Evolutionary conservation across 37 sponge, comb jelly and placozoan genomes (phyloP).

Genomic region (Cladorhizidae sp.): DNA sequence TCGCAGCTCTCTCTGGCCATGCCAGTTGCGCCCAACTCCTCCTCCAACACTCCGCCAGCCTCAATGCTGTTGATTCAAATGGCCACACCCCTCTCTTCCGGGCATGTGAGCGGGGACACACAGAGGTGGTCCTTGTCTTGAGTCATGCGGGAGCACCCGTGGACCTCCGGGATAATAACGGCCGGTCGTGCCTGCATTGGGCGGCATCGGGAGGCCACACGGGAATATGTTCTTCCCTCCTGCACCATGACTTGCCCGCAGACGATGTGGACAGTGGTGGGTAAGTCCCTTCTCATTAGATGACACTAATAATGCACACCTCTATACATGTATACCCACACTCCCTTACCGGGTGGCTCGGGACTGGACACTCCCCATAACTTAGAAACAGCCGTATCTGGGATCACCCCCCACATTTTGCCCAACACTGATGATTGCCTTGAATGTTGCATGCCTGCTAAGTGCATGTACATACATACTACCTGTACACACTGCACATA

Average conservation of each 20-base stretch:
- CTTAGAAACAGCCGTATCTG: too few relatives aligned
- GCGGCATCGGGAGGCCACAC: slow-evolving; percentile 90
- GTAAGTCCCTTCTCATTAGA: slow-evolving; percentile 14
- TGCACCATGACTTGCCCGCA: slow-evolving; percentile 54
- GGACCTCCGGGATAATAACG: slow-evolving; percentile 66
- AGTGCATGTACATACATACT: too few relatives aligned
- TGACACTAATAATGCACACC: too few relatives aligned
- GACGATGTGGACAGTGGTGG: slow-evolving; percentile 51
- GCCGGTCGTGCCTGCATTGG: slow-evolving; percentile 83
- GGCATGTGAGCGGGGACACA: slow-evolving; percentile 88
- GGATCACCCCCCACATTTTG: too few relatives aligned
- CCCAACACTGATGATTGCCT: too few relatives aligned
- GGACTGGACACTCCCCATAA: too few relatives aligned
- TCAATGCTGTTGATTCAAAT: slow-evolving; percentile 67
- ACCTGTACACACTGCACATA: too few relatives aligned
- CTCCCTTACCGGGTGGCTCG: too few relatives aligned
- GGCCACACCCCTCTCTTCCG: slow-evolving; percentile 84
- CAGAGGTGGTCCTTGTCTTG: slow-evolving; percentile 72
- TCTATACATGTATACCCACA: too few relatives aligned
- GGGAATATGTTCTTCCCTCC: slow-evolving; percentile 70
- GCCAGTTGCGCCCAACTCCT: slow-evolving; percentile 65
- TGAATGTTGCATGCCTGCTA: too few relatives aligned
- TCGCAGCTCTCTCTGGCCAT: slow-evolving; percentile 80
- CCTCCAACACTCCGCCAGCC: slow-evolving; percentile 77
- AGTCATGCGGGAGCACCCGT: slow-evolving; percentile 71